Conservation (phyloP, 2,888 invertebrate species). For the Tethea ocularis region DNA sequence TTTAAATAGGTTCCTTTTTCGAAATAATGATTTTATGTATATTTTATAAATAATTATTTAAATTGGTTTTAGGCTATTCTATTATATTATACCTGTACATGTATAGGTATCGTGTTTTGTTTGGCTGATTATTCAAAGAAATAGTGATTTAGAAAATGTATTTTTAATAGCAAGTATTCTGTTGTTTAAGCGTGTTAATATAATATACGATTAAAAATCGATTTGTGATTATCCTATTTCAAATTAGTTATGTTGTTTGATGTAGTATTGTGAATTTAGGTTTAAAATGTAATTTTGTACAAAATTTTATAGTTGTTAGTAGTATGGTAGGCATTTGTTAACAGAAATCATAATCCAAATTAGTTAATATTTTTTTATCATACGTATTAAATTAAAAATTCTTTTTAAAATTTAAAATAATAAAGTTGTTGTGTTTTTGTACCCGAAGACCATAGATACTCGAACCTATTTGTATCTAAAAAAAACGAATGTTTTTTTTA, state of each 20-base stretch:
- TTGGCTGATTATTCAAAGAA: not conserved
- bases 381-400: too few species aligned
- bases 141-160: not conserved
- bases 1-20: too few species aligned
- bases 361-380: too few species aligned
- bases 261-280: too few species aligned
- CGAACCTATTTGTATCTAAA: too few species aligned
- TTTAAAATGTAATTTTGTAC: too few species aligned
- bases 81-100: not conserved
- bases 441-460: not conserved
- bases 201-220: not conserved
- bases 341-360: too few species aligned
- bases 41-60: too few species aligned
- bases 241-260: not conserved
- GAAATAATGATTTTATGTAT: too few species aligned
- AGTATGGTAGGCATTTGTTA: too few species aligned
- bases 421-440: not conserved
- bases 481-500: not conserved
- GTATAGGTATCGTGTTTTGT: not conserved
- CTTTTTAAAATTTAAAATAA: not conserved
- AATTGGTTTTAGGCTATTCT: not conserved
- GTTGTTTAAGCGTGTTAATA: conserved; percentile 9
- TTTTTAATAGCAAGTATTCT: conserved; percentile 7
- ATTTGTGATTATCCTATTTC: conserved; percentile 1
- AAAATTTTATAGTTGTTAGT: not conserved